Percentiles rank a stretch among this genome's conserved stretches.
phyloP scores from a whole-genome alignment of 2,888 invertebrate species.

The Tolmerus cingulatus region DNA sequence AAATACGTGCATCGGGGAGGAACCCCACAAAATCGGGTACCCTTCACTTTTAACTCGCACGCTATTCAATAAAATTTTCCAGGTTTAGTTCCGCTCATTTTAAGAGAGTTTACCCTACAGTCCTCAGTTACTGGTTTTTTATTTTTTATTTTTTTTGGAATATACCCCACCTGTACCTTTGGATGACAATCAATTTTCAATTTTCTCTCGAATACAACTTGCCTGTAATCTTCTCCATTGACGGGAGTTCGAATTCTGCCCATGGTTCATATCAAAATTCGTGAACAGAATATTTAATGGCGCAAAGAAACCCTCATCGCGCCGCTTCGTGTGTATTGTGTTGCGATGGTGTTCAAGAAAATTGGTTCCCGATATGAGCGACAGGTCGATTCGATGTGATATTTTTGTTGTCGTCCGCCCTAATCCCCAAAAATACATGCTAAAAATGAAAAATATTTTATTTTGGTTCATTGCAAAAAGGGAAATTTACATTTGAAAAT shows the following conservation, averaged over 20 bases:
- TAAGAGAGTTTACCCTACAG: conserved; percentile 2
- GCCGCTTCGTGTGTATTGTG: not conserved
- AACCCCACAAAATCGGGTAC: not conserved
- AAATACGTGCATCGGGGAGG: not conserved
- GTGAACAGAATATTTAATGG: conserved; percentile 38
- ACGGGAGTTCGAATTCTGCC: conserved; percentile 36
- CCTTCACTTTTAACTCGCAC: not conserved
- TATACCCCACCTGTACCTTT: not conserved
- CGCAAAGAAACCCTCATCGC: not conserved
- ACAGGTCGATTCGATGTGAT: conserved; percentile 8
- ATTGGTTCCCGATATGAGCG: conserved; percentile 37
- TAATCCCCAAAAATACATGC: not conserved
- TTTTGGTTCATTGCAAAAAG: not conserved
- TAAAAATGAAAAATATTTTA: not conserved
- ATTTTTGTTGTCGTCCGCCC: not conserved
- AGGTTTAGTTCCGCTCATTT: conserved; percentile 18
- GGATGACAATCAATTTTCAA: conserved; percentile 42
- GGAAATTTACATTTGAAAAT: conserved; percentile 22
- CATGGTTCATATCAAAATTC: conserved; percentile 41
- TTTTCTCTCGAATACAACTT: conserved; percentile 25
- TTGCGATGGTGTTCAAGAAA: conserved; percentile 9
- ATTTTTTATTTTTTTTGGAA: not conserved
- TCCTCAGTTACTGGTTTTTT: too few relatives aligned
- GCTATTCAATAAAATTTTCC: conserved; percentile 5
- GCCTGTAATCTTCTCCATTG: conserved; percentile 34